Evolutionary conservation across 2,113 vertebrate species (phyloP).

Genomic region (Chloebia gouldiae): DNA sequence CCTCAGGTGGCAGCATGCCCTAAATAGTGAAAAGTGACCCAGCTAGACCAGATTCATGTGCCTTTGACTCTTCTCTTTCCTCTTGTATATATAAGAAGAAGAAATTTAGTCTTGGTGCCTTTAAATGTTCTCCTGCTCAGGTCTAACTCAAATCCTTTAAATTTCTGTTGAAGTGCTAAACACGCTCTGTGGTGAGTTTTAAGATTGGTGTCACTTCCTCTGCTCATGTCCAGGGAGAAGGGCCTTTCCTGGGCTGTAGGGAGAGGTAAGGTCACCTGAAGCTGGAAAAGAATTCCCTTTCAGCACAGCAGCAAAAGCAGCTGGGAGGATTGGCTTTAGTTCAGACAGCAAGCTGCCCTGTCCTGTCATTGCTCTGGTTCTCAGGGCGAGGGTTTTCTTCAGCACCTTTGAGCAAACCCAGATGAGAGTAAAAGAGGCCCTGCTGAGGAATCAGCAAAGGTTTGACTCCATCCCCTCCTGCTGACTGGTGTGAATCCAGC

Average conservation of each 20-base stretch:
- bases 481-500: not conserved
- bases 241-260: not conserved
- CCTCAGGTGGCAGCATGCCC: not conserved
- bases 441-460: not conserved
- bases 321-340: not conserved
- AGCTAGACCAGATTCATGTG: not conserved
- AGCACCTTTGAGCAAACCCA: not conserved
- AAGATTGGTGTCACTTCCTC: not conserved
- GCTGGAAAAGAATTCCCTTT: not conserved
- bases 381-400: not conserved
- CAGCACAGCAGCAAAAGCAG: not conserved
- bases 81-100: not conserved
- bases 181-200: rapidly evolving
- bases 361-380: not conserved
- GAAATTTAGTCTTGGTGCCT: not conserved
- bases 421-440: not conserved
- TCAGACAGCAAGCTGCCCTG: not conserved
- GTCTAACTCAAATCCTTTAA: not conserved
- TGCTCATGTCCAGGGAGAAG: not conserved
- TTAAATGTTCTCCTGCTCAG: not conserved
- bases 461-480: not conserved
- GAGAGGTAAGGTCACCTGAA: not conserved
- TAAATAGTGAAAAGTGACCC: not conserved
- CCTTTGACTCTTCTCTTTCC: not conserved
- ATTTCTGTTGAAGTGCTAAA: not conserved